Conservation (phyloP, 2,888 invertebrate genomes). For the Melinaea menophilus region DNA sequence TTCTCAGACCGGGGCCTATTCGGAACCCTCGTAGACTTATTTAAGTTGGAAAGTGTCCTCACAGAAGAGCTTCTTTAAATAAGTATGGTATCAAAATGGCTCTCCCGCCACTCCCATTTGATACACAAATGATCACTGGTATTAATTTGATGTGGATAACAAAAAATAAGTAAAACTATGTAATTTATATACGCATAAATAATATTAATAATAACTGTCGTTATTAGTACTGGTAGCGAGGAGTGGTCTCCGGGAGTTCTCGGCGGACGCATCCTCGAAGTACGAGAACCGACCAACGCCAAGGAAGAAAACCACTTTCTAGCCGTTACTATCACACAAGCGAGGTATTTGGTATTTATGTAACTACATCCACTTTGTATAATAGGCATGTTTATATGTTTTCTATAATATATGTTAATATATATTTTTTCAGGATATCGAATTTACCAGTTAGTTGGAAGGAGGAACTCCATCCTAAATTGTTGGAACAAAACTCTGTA, state of each 20-base stretch:
- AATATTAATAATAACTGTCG: background rate
- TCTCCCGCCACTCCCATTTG: too few relatives aligned
- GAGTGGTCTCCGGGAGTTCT: constrained; percentile 74
- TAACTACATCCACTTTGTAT: background rate
- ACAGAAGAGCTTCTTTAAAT: too few relatives aligned
- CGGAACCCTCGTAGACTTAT: too few relatives aligned
- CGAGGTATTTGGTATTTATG: constrained; percentile 41
- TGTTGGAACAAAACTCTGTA: constrained; percentile 51
- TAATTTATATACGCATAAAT: background rate
- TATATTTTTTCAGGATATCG: constrained; percentile 47
- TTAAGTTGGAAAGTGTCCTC: too few relatives aligned
- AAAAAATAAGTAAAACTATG: too few relatives aligned
- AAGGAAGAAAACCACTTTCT: constrained; percentile 59
- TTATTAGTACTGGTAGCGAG: constrained; percentile 37
- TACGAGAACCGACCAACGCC: constrained; percentile 49
- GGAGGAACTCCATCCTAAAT: constrained; percentile 60
- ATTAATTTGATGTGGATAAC: too few relatives aligned
- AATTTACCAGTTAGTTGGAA: constrained; percentile 61
- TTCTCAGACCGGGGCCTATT: too few relatives aligned
- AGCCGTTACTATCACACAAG: constrained; percentile 57
- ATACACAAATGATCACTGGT: too few relatives aligned
- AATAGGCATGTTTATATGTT: too few relatives aligned
- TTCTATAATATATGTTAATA: constrained; percentile 5
- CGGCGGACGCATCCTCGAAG: constrained; percentile 60
- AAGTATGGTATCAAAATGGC: too few relatives aligned